phyloP scores from a whole-genome alignment of 2,888 invertebrate genomes.

The Phasia obesa region DNA sequence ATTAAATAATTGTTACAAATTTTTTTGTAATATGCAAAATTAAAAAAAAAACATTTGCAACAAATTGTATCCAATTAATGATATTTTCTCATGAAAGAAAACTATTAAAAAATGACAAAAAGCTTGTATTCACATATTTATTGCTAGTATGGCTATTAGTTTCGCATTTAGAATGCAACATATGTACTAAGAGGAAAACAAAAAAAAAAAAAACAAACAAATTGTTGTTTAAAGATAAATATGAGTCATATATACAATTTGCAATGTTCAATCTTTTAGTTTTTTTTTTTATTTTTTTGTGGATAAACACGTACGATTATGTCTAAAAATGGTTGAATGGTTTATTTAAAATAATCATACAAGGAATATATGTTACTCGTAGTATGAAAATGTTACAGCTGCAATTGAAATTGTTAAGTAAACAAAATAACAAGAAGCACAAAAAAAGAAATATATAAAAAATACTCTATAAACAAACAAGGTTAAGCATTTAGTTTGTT shows the following conservation, averaged over 20 bases:
- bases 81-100: slow-evolving; percentile 49
- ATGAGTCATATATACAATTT: slow-evolving; percentile 52
- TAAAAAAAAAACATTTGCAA: background rate
- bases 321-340: slow-evolving; percentile 57
- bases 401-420: slow-evolving; percentile 46
- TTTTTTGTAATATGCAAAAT: background rate
- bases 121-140: background rate
- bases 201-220: background rate
- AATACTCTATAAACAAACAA: slow-evolving; percentile 25
- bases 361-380: background rate
- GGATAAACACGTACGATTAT: slow-evolving; percentile 63
- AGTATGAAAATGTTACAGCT: slow-evolving; percentile 51
- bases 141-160: slow-evolving; percentile 35
- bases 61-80: slow-evolving; percentile 45
- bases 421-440: background rate
- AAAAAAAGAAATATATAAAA: slow-evolving; percentile 2
- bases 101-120: slow-evolving; percentile 10
- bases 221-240: slow-evolving; percentile 31
- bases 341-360: slow-evolving; percentile 57
- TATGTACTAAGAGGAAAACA: background rate
- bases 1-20: background rate
- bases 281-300: slow-evolving; percentile 29
- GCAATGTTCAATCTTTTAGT: slow-evolving; percentile 47
- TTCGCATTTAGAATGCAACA: slow-evolving; percentile 40
- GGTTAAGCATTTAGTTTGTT: slow-evolving; percentile 30